Conservation (phyloP, 2,797 vertebrate genomes). For the Oreochromis mossambicus region DNA sequence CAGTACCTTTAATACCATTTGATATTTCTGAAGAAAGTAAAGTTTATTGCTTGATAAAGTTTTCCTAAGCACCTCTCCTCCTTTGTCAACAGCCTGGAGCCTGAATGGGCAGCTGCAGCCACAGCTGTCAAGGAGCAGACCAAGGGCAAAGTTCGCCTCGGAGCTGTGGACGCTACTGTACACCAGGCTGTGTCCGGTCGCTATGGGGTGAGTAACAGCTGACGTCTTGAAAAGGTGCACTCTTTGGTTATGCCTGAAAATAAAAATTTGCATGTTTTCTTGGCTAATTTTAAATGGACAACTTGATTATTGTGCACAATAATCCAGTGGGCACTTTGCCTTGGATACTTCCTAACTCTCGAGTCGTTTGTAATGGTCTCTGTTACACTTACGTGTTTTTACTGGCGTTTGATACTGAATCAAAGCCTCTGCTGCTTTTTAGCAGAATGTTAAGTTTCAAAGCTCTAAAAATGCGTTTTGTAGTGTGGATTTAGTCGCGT, state of each 20-base stretch:
- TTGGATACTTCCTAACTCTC: not conserved
- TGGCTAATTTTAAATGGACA: not conserved
- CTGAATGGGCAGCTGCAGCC: constrained; percentile 94
- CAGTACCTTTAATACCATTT: not conserved
- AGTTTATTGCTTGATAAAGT: not conserved
- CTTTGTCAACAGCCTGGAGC: constrained; percentile 80
- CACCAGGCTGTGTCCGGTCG: constrained; percentile 84
- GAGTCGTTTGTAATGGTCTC: not conserved
- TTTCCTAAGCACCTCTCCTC: not conserved
- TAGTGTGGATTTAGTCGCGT: not conserved
- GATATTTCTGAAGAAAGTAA: not conserved
- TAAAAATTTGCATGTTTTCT: not conserved
- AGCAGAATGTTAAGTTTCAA: not conserved
- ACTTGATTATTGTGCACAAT: not conserved
- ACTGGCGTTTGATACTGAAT: not conserved
- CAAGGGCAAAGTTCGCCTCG: constrained; percentile 90
- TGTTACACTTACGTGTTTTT: not conserved
- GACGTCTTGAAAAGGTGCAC: not conserved
- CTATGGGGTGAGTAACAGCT: constrained; percentile 83
- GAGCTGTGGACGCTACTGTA: constrained; percentile 89
- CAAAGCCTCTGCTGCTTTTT: not conserved
- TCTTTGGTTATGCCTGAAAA: not conserved
- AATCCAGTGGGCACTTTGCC: not conserved
- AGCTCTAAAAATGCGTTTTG: not conserved
- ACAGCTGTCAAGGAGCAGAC: constrained; percentile 90